Evolutionary conservation across 2,113 vertebrate species (phyloP).

Genomic region (Oreochromis niloticus): DNA sequence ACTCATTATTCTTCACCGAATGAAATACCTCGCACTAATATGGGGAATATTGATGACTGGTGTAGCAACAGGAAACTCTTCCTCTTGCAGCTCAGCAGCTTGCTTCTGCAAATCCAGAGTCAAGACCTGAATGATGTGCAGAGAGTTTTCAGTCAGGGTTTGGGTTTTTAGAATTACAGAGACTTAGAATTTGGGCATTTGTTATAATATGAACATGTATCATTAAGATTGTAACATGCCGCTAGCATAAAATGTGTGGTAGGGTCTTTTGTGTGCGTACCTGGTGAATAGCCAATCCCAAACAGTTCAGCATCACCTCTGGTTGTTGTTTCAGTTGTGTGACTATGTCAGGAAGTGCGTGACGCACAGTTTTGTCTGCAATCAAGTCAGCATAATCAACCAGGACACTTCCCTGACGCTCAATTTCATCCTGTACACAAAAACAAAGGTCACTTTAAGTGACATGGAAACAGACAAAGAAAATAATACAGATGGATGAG

Average conservation of each 20-base stretch:
- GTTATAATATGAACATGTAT: not conserved
- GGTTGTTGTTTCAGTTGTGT: conserved; percentile 84
- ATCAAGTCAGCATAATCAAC: conserved; percentile 88
- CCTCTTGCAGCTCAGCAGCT: conserved; percentile 84
- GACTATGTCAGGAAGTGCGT: conserved; percentile 71
- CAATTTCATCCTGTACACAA: conserved; percentile 87
- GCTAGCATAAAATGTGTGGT: not conserved
- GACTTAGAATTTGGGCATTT: not conserved
- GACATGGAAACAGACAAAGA: not conserved
- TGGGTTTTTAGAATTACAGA: not conserved
- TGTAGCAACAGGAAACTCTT: conserved; percentile 77
- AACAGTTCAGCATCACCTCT: conserved; percentile 84
- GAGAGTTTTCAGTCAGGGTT: not conserved
- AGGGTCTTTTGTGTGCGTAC: conserved; percentile 48
- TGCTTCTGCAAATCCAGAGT: conserved; percentile 90
- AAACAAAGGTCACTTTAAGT: not conserved
- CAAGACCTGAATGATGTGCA: conserved; percentile 75
- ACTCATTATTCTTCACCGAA: not conserved
- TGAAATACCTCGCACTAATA: conserved; percentile 83
- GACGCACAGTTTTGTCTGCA: conserved; percentile 65
- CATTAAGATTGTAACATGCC: not conserved
- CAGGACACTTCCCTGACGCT: conserved; percentile 95
- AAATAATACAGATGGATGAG: not conserved
- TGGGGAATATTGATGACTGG: conserved; percentile 88
- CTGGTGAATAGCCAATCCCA: conserved; percentile 95